Evolutionary conservation across 2,888 invertebrate genomes (phyloP).

Genomic region (Galeopsomyia nigrocyanea): DNA sequence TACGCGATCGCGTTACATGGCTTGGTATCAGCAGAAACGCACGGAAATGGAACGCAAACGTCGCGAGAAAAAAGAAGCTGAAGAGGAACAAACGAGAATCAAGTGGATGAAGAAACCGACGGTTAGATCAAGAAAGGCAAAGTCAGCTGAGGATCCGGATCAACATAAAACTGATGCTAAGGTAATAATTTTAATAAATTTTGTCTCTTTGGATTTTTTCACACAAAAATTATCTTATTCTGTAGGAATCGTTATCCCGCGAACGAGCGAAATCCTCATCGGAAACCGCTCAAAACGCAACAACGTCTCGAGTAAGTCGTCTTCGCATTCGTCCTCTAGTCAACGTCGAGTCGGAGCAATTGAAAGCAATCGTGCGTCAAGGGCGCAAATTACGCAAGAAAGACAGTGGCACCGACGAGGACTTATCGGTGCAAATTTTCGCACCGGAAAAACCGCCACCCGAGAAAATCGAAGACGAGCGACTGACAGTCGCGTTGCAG

Average conservation of each 20-base stretch:
- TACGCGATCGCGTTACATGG: conserved; percentile 64
- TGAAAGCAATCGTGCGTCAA: conserved; percentile 66
- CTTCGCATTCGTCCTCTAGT: conserved; percentile 59
- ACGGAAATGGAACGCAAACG: conserved; percentile 61
- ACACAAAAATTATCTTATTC: neutral
- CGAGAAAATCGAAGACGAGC: conserved; percentile 59
- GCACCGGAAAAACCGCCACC: conserved; percentile 61
- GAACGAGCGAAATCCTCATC: conserved; percentile 46
- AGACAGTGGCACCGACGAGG: conserved; percentile 57
- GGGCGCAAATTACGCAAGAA: conserved; percentile 68
- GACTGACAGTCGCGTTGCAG: conserved; percentile 66
- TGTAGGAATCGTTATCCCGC: conserved; percentile 26
- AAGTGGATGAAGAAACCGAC: conserved; percentile 49
- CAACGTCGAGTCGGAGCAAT: conserved; percentile 66
- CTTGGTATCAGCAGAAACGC: conserved; percentile 65
- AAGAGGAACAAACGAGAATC: conserved; percentile 43
- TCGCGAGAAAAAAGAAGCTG: conserved; percentile 40
- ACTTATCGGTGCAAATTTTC: conserved; percentile 64
- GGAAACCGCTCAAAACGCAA: conserved; percentile 51
- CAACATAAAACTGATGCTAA: neutral
- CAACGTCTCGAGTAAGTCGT: conserved; percentile 22
- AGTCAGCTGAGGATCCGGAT: conserved; percentile 37
- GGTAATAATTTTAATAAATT: conserved; percentile 11
- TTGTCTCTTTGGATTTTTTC: neutral
- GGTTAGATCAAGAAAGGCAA: conserved; percentile 49